phyloP scores from a whole-genome alignment of 1,140 invertebrate genomes.

The Homalodisca vitripennis region DNA sequence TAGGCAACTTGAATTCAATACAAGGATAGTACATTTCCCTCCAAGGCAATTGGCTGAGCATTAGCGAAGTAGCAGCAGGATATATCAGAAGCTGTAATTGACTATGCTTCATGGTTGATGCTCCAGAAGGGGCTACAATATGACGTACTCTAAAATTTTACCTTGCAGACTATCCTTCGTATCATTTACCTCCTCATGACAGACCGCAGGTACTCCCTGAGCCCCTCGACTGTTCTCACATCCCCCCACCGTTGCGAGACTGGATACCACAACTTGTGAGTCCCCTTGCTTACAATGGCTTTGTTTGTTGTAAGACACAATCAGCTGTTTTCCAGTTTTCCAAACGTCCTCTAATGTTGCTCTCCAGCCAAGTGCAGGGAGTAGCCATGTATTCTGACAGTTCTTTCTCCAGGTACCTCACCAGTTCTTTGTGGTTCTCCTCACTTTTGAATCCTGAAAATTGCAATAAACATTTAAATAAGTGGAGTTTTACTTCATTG shows the following conservation, averaged over 20 bases:
- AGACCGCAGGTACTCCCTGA: slow-evolving; percentile 51
- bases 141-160: no score
- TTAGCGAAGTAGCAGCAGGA: no score
- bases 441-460: slow-evolving; percentile 28
- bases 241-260: slow-evolving; percentile 61
- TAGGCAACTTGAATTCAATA: no score
- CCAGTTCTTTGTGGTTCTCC: slow-evolving; percentile 52
- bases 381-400: slow-evolving; percentile 52
- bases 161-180: no score
- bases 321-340: slow-evolving; percentile 52
- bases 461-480: no score
- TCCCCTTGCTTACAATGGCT: slow-evolving; percentile 41
- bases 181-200: slow-evolving; percentile 1
- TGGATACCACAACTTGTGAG: slow-evolving; percentile 48
- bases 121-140: no score
- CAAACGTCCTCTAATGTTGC: slow-evolving; percentile 54
- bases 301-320: slow-evolving; percentile 58
- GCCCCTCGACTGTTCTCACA: slow-evolving; percentile 50
- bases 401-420: slow-evolving; percentile 51
- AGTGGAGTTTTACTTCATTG: no score
- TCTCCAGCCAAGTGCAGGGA: slow-evolving; percentile 49
- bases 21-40: no score
- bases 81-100: no score
- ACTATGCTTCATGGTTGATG: no score
- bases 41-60: no score